Evolutionary conservation across 2,113 vertebrate genomes (phyloP), one percentile per base, ranked within the genome.

Genomic region (Myrmecobius fasciatus): DNA sequence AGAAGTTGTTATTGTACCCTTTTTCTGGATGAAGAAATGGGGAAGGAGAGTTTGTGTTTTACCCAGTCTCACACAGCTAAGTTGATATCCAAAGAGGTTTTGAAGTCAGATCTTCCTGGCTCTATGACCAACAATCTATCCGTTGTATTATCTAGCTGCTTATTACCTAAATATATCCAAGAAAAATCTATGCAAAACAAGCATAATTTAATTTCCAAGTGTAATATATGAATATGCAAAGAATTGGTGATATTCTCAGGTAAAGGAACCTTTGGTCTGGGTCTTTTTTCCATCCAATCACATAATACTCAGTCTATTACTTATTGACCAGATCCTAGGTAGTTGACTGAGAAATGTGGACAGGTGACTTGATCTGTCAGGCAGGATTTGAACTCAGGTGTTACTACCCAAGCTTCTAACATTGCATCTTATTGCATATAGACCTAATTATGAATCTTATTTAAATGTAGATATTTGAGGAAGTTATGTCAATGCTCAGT

Each of bases 401-500:
- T 75, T n/a, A 75, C 31, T 12, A n/a, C 12, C 36, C 60, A n/a
- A 20, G 3, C 36, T 20, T 75, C 60, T n/a, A n/a, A n/a, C 60
- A 75, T 31, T 75, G 3, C 14, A 75, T 1, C 28, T 2, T 17
- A 36, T n/a, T 75, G 14, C 36, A 75, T 75, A 31, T n/a, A n/a
- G 36, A 14, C 1, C 14, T 75, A 36, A 60, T n/a, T 12, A 75
- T 75, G 36, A n/a, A 12, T 17, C 60, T 75, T n/a, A n/a, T n/a
- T 75, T 75, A n/a, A 75, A 75, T 75, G 60, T 75, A 75, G 14
- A 75, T 8, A 75, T 75, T n/a, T 75, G 60, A 94, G 48, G 88
- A 92, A 91, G 49, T 53, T 92, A 53, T 49, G 43, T 83, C 90
- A 46, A 28, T 48, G 1, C 95, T 28, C 28, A 94, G 95, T 94